Evolutionary conservation across 2,113 vertebrate genomes (phyloP).

Genomic region (Melanotaenia duboulayi): DNA sequence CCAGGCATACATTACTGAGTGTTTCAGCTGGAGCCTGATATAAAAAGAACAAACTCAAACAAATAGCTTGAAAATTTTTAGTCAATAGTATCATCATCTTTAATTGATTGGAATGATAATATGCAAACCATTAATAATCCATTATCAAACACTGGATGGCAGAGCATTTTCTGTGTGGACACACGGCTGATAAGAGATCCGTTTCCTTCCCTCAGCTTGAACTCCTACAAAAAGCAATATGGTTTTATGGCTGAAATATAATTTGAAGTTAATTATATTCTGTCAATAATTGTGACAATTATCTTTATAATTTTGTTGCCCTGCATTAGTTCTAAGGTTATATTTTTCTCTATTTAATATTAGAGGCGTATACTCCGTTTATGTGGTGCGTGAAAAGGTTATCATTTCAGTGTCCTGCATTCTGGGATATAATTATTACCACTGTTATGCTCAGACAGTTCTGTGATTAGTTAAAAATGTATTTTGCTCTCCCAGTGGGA

Average conservation of each 20-base stretch:
- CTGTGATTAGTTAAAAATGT: constrained; percentile 59
- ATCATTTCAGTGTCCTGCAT: constrained; percentile 56
- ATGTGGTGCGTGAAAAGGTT: constrained; percentile 36
- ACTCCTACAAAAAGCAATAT: not conserved
- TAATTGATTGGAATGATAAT: not conserved
- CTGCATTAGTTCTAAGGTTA: constrained; percentile 1
- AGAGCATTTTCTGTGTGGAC: not conserved
- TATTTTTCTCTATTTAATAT: constrained; percentile 14
- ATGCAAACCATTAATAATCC: not conserved
- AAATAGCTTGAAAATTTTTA: not conserved
- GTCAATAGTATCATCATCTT: not conserved
- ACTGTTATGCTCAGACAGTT: constrained; percentile 45
- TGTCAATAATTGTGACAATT: constrained; percentile 5
- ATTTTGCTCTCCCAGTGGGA: constrained; percentile 53
- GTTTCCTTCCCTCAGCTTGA: constrained; percentile 2
- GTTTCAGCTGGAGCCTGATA: not conserved
- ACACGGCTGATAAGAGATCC: not conserved
- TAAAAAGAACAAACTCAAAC: not conserved
- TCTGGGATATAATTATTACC: constrained; percentile 57
- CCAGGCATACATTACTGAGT: not conserved
- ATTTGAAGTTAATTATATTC: constrained; percentile 33
- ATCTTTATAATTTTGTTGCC: constrained; percentile 4
- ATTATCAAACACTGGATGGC: not conserved
- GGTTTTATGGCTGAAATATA: constrained; percentile 12
- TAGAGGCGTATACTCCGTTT: constrained; percentile 8